These are phyloP conservation scores for Doryteuthis pealeii DNA, from an alignment of 1,140 invertebrate species.

Conservation along the genomic window DNA sequence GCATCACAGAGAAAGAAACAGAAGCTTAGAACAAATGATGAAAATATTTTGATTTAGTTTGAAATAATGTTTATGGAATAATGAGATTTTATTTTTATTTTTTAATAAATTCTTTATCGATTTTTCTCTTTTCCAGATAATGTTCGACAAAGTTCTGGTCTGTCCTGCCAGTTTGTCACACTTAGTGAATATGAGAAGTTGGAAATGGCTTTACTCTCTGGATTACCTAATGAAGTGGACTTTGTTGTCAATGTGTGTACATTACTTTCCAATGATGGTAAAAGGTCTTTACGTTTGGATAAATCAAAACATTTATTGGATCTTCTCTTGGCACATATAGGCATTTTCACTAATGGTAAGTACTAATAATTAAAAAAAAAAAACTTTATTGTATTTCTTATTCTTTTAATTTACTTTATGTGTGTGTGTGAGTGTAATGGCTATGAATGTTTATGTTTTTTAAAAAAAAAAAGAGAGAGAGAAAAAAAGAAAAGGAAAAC, in stretches of 20 bases:
- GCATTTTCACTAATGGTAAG: slow-evolving; percentile 85
- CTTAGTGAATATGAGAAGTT: slow-evolving; percentile 84
- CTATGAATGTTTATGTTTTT: slow-evolving; percentile 11
- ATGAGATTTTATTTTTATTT: too few relatives aligned
- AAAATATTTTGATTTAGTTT: too few relatives aligned
- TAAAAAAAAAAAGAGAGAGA: too few relatives aligned
- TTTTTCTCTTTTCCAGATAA: slow-evolving; percentile 63
- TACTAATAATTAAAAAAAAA: too few relatives aligned
- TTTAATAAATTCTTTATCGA: too few relatives aligned
- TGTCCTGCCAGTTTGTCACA: slow-evolving; percentile 74
- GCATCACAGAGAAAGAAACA: too few relatives aligned
- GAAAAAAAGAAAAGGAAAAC: too few relatives aligned
- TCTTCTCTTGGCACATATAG: slow-evolving; percentile 88
- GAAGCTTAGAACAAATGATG: too few relatives aligned
- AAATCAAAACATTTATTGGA: slow-evolving; percentile 83
- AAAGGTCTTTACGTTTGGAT: slow-evolving; percentile 80
- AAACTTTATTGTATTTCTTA: neutral
- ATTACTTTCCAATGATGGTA: slow-evolving; percentile 89
- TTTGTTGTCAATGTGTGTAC: slow-evolving; percentile 97
- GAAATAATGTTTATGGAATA: too few relatives aligned
- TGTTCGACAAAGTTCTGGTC: slow-evolving; percentile 68
- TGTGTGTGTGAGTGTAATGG: too few relatives aligned
- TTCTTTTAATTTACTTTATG: neutral
- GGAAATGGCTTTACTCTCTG: slow-evolving; percentile 84
- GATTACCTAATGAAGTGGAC: slow-evolving; percentile 97